Base-by-base conservation (phyloP, 2,888 invertebrate genomes). In the Callimorpha dominula region DNA sequence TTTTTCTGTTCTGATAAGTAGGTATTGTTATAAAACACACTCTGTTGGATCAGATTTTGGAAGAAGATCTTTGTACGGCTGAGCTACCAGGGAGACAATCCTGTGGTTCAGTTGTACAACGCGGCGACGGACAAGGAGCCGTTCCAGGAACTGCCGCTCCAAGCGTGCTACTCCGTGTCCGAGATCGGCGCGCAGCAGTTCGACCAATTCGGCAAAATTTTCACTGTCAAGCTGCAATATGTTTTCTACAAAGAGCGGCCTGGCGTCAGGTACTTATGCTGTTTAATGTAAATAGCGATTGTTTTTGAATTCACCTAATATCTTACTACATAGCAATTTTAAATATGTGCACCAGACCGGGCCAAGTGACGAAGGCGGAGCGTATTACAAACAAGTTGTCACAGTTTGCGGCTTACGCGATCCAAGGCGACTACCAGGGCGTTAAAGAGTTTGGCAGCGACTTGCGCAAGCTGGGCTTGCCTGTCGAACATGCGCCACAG, bases 191-290 rank as follows among this genome's bases (percentile, higher is more conserved):
- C 99, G 54, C 99, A 99, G 94, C 99, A 99, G 92, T 99, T 99
- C 91, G 99, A 99, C 94, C 99, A 99, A 92, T 99, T 98, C 91
- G 99, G 99, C 50, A 99, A 99, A 96, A 99, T 99, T 85, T 99
- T 99, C 96, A 99, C 99, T 0, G 97, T 99, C 73, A 99, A 99
- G 92, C 94, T 99, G 82, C 99, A 99, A 92, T 99, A 99, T 90
- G 98, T 99, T 72, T 99, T 99, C 93, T 99, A 99, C 93, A 99
- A 99, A 92, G 99, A 99, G 92, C 96, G 99, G 15, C 99, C 99
- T 0, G 99, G 99, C 2, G 99, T 99, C 31, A 92, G 95, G 95
- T 95, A 72, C 49, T 31, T 14, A 31, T 60, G 31, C 14, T 60
- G 60, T 31, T 31, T 11, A 60, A 0, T 20, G 57, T 20, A 20